Percentiles rank a stretch among this genome's conserved stretches.
These are phyloP conservation scores for Monodelphis domestica DNA, from an alignment of 2,797 vertebrate genomes.

Conservation along the genomic window DNA sequence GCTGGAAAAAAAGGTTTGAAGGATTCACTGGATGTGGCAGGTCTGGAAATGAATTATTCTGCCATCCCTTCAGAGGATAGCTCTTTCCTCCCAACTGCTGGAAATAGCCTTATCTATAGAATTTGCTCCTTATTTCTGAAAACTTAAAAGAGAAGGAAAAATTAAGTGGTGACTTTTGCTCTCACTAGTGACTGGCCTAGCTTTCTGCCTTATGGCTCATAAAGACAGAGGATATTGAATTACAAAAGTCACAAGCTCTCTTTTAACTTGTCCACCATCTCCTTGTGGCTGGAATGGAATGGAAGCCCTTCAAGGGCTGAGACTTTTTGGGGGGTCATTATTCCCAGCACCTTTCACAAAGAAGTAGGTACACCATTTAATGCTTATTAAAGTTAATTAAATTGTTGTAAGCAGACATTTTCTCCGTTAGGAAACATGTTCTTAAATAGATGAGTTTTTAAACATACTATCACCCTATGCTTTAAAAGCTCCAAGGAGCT, in stretches of 20 bases:
- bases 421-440: neutral
- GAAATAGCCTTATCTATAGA: neutral
- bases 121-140: conserved; percentile 7
- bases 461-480: neutral
- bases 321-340: neutral
- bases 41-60: neutral
- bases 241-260: neutral
- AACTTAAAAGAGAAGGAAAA: conserved; percentile 7
- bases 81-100: neutral
- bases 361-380: neutral
- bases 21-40: conserved; percentile 1
- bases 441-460: neutral
- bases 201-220: neutral
- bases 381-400: neutral
- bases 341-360: neutral
- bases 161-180: neutral
- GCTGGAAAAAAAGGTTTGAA: conserved; percentile 13
- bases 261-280: neutral
- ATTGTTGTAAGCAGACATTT: neutral
- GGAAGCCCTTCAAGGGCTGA: neutral
- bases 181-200: neutral
- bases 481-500: neutral
- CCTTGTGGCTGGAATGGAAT: neutral
- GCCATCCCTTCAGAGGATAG: neutral
- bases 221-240: neutral